Evolutionary conservation across 2,797 vertebrate species (phyloP), one percentile per base, ranked within the genome.

Genomic region (Columba guinea): DNA sequence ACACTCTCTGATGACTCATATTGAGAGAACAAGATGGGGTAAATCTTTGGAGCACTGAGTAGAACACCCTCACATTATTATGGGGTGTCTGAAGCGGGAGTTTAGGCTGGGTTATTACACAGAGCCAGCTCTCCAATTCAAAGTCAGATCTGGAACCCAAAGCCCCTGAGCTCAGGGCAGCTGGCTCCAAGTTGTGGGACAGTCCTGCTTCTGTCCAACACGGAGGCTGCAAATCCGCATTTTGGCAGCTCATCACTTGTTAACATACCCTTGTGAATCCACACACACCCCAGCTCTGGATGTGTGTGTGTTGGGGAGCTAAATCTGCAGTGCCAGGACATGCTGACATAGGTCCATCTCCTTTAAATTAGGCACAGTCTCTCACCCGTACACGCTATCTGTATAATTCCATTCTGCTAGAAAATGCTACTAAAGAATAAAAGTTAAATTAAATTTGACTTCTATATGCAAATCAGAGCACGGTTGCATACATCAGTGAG

Each of bases 281-380:
- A n/a, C 27, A 6, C 3, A 11, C 14, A 7, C 24, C 13, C 6
- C 1, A 23, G 1, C 9, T 32, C 19, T 12, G 51, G 24, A 5
- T 30, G 8, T 3, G 9, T 17, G 18, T 3, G 19, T 6, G 2
- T 11, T 28, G 3, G 21, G 70, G 60, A 63, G 10, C 2, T 64
- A n/a, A 22, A 34, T 41, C 58, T 51, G 41, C 65, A 6, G 12
- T 2, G 1, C 49, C 49, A 67, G 49, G 30, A 28, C 3, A 2
- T 14, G 32, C 56, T 79, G 52, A 59, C 41, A 30, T 11, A 58
- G 17, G 16, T 64, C 58, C 32, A 20, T 10, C 17, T 82, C 2
- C 1, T 1, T 63, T 34, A 49, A 27, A 27, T 27, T 32, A 37
- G 26, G 11, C 32, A 32, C 15, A 48, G 44, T 46, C 44, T 46